Base-by-base conservation (phyloP, 2,113 vertebrate species). In the Corythornis madagascariensis region DNA sequence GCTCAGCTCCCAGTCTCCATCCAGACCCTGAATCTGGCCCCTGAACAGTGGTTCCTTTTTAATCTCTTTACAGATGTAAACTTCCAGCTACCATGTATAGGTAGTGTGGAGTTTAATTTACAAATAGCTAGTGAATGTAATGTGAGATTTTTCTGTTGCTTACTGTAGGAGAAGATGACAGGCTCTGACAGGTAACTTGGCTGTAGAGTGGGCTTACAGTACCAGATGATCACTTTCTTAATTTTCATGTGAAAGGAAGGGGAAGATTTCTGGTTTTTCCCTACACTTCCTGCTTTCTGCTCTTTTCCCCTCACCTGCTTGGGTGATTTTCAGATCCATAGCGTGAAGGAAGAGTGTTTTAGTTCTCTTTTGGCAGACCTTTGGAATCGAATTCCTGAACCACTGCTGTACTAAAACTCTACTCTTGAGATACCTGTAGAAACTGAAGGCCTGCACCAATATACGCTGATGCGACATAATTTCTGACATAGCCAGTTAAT, bases 1-100 rank as follows among this genome's bases (percentile, higher is more conserved):
- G 38, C 38, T 76, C 15, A 60, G 31, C 31, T 63, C 2, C n/a
- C 2, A 1, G 43, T 20, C 26, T 9, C 20, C 6, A 0, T 47
- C n/a, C 60, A 66, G 42, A 24, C 18, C 19, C 50, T 22, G 45
- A 88, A 60, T 28, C 25, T 66, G 42, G 42, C 56, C 56, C 16
- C 48, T 60, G 14, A 83, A 38, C 16, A 66, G 7, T 64, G 52
- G 65, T 21, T 59, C 26, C 69, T 57, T 55, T 60, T 1, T 5
- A 75, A 26, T 61, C 35, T 22, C 8, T 26, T 85, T 26, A 47
- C 43, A 21, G 60, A 56, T 43, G 13, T 73, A 83, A 66, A 38
- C 9, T 33, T 86, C 29, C 69, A 9, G 26, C 31, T 73, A 20
- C 35, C 47, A 55, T 28, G 25, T 60, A 47, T 40, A 79, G n/a